Percentiles rank a stretch among this genome's conserved stretches.
Evolutionary conservation across 2,797 vertebrate genomes (phyloP).

Genomic region (Lepilemur septentrionalis): DNA sequence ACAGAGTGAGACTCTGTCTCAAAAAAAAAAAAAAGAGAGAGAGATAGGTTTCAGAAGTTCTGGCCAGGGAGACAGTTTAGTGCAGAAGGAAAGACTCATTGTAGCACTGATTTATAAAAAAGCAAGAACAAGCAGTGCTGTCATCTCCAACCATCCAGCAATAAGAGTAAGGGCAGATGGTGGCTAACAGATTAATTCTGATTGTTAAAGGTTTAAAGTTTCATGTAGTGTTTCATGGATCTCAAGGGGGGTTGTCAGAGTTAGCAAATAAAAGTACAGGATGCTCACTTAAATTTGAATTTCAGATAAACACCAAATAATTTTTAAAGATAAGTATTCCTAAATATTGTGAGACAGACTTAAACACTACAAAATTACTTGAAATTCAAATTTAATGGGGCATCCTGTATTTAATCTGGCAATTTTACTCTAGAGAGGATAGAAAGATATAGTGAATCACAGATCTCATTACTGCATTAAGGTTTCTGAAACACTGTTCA

Average conservation of each 20-base stretch:
- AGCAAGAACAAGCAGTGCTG: background rate
- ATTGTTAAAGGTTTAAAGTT: background rate
- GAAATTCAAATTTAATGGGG: constrained; percentile 32
- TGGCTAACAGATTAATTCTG: background rate
- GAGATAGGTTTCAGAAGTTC: constrained; percentile 7
- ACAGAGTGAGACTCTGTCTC: too few species aligned
- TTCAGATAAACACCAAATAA: background rate
- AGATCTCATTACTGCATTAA: background rate
- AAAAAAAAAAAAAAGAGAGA: background rate
- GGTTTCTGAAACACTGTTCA: constrained; percentile 23
- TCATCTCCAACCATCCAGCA: background rate
- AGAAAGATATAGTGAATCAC: background rate
- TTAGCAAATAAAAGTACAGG: constrained; percentile 22
- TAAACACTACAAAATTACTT: background rate
- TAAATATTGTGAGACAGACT: constrained; percentile 17
- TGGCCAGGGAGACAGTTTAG: background rate
- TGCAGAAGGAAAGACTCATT: background rate
- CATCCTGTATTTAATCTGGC: constrained; percentile 41
- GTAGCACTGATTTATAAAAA: background rate
- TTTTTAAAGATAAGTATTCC: constrained; percentile 38
- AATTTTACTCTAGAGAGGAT: background rate
- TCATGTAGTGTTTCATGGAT: background rate
- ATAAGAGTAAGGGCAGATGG: background rate
- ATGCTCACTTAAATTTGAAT: background rate
- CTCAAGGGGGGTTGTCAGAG: background rate